These are phyloP conservation scores for Paratrypauchen microcephalus DNA, from an alignment of 2,797 vertebrate genomes.

Conservation along the genomic window DNA sequence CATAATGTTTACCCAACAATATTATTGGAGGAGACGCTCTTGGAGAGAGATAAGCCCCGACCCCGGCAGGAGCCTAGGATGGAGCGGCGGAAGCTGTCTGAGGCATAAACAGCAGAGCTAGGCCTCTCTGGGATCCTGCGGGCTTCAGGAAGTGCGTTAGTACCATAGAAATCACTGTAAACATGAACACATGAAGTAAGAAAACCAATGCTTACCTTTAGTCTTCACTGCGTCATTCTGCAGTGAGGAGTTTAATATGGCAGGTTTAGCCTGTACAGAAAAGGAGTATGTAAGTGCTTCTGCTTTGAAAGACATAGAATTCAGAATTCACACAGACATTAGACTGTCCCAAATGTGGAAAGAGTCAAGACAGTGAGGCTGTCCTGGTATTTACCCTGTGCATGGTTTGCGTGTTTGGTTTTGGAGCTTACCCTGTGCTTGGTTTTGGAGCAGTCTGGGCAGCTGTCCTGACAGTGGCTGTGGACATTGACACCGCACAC, in stretches of 20 bases:
- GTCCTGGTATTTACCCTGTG: background rate
- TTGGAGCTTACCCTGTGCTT: constrained; percentile 74
- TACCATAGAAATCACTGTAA: background rate
- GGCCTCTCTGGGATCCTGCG: constrained; percentile 83
- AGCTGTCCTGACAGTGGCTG: constrained; percentile 91
- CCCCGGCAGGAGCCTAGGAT: constrained; percentile 84
- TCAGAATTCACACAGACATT: background rate
- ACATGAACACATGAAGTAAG: background rate
- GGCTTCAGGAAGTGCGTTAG: constrained; percentile 56
- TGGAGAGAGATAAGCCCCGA: constrained; percentile 85
- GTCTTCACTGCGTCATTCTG: constrained; percentile 85
- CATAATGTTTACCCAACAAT: constrained; percentile 82
- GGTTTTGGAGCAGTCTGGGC: constrained; percentile 91
- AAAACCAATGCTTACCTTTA: constrained; percentile 79
- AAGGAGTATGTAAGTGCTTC: background rate
- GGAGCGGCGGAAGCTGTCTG: constrained; percentile 86
- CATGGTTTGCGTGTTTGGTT: background rate
- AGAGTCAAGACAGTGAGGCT: background rate
- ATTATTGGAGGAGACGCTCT: constrained; percentile 93
- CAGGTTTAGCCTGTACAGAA: constrained; percentile 82
- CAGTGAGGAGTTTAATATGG: constrained; percentile 79
- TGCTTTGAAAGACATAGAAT: background rate
- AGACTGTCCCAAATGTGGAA: no score
- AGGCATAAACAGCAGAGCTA: constrained; percentile 88
- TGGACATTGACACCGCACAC: constrained; percentile 93